Conservation (phyloP, 2,113 vertebrate species). For the Poecile atricapillus region DNA sequence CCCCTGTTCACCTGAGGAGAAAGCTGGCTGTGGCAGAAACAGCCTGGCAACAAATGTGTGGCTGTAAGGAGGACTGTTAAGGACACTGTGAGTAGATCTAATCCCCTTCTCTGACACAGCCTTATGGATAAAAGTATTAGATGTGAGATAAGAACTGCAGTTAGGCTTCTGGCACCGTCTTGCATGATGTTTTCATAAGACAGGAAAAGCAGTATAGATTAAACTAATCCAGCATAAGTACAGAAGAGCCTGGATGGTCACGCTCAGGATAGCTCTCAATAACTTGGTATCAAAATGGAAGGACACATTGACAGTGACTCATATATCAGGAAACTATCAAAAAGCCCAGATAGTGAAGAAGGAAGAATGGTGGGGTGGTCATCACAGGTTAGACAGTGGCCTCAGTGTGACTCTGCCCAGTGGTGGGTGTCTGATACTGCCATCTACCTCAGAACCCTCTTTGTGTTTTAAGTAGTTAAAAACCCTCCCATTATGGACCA, state of each 20-base stretch:
- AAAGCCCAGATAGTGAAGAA: neutral
- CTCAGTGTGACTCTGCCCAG: neutral
- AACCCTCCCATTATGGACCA: neutral
- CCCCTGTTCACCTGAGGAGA: neutral
- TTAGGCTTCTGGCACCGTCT: neutral
- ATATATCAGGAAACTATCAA: neutral
- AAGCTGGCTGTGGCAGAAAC: neutral
- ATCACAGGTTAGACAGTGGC: neutral
- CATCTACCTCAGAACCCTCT: neutral
- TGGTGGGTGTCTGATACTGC: neutral
- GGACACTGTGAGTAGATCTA: neutral
- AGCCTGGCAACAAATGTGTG: neutral
- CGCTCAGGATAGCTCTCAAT: neutral
- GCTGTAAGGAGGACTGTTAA: neutral
- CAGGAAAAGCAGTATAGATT: neutral
- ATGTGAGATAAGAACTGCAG: neutral
- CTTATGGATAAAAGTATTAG: neutral
- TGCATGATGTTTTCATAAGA: neutral
- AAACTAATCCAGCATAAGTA: neutral
- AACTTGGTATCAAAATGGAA: neutral
- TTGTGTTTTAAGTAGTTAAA: neutral
- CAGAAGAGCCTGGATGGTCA: neutral
- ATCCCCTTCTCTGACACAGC: neutral
- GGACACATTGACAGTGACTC: neutral
- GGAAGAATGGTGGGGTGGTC: neutral